Evolutionary conservation across 2,888 invertebrate species (phyloP), one percentile per base, ranked within the genome.

Genomic region (Caenorhabditis imperialis): DNA sequence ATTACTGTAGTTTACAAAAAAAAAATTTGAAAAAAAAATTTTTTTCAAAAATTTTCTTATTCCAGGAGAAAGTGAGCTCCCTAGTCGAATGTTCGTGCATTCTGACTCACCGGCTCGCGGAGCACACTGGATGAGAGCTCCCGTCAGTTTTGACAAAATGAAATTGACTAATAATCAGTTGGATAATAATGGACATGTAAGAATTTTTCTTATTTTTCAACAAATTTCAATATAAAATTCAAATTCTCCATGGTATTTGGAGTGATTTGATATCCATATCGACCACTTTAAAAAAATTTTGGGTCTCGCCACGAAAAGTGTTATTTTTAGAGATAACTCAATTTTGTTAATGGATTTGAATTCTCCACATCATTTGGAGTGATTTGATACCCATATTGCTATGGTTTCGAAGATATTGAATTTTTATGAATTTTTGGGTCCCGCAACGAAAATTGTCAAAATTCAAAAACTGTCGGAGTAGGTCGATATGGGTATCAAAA

Each of bases 91-190:
- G 88, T 96, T 96, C 91, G 93, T 94, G 65, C 97, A 97, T 91
- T 95, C 96, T 30, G 97, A 97, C 90, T 94, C 95, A 70, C 96
- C 97, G 73, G 95, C 93, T 90, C 93, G 93, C 82, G 95, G 95
- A 53, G 95, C 96, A 88, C 96, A 96, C 90, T 92, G 97, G 86
- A 92, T 93, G 89, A 96, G 96, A 90, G 96, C 96, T 91, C 77
- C 91, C 91, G 83, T 97, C 88, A 95, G 95, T 85, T 97, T 97
- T 90, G 97, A 98, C 90, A 97, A 97, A 91, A 94, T 97, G 90
- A 97, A 97, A 90, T 92, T 97, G 86, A 97, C 97, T 88, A 98
- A 97, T 90, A 97, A 97, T 90, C 96, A 96, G 90, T 93, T 96
- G 93, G 95, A 96, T 89, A 94, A 94, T 88, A 94, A 94, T 88